Percentiles rank a stretch among this genome's conserved stretches.
These are phyloP conservation scores for Neosilurus hyrtlii DNA, from an alignment of 2,797 vertebrate species.

Conservation along the genomic window DNA sequence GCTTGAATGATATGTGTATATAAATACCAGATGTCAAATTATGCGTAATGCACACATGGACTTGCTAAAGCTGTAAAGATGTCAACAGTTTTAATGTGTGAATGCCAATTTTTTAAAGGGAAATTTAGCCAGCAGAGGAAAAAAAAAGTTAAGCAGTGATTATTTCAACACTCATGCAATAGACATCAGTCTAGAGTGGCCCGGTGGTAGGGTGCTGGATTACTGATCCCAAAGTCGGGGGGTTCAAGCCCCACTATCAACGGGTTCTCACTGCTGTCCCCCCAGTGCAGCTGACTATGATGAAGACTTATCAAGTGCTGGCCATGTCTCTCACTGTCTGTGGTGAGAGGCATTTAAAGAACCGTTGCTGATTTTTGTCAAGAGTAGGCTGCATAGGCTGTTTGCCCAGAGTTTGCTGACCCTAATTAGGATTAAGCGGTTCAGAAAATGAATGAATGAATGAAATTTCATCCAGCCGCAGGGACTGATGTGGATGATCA, in stretches of 20 bases:
- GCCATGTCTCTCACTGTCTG: too few species aligned
- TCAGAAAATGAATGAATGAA: neutral
- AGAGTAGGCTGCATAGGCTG: too few species aligned
- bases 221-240: too few species aligned
- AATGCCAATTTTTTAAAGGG: neutral
- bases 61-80: neutral
- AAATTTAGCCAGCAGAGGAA: neutral
- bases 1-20: neutral
- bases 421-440: too few species aligned
- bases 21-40: conserved; percentile 9
- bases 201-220: too few species aligned
- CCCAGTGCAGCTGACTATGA: too few species aligned
- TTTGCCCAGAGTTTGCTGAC: too few species aligned
- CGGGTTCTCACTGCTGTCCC: too few species aligned
- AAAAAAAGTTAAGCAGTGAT: neutral
- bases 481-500: neutral
- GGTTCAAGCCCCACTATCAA: too few species aligned
- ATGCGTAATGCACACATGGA: neutral
- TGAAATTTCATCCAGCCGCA: neutral
- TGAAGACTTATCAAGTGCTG: too few species aligned
- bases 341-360: too few species aligned
- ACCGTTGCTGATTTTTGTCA: neutral
- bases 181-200: too few species aligned
- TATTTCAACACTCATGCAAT: neutral
- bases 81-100: neutral